Evolutionary conservation across 2,888 invertebrate genomes (phyloP), one percentile per base, ranked within the genome.

Genomic region (Dolichopus griseipennis): DNA sequence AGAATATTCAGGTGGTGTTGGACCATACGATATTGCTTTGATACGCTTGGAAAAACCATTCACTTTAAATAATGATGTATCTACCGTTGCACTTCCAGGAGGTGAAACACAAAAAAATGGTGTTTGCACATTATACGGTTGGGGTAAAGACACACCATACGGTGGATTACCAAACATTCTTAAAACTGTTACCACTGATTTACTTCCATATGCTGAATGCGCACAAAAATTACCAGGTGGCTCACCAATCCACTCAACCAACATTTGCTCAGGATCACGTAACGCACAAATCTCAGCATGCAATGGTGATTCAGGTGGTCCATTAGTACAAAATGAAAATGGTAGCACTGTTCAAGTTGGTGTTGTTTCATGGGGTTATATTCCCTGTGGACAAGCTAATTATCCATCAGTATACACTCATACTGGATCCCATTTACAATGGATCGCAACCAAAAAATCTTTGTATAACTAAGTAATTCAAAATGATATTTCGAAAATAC

Each of bases 21-120:
- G 80, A 2, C 81, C 81, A 70, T 79, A 86, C 70, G 87, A 87
- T 73, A 83, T 87, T 65, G 86, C 84, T 27, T 73, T 87, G 15
- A 74, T 87, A 66, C 73, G 73, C 64, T 63, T 78, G 52, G 69
- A 69, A 0, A 61, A 70, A 10, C 70, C 76, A 12, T 77, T 81
- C 61, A 68, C 76, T 61, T 74, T 80, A 34, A 76, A 74, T 34
- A 74, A 74, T 63, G n/a, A 66, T 3, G 65, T 65, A 7, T 43
- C 61, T 9, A 43, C 41, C 52, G 66, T 71, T 61, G 7, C 37
- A 5, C 64, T 69, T 8, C 71, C 71, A 64, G 65, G 61, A 15
- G 33, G 65, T n/a, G 67, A 68, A 0, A 43, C 10, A 5, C 69
- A 65, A 33, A 70, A 68, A 22, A 12, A 41, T 0, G 72, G 71